Conservation (phyloP, 2,888 invertebrate genomes). For the Stramonita haemastoma region DNA sequence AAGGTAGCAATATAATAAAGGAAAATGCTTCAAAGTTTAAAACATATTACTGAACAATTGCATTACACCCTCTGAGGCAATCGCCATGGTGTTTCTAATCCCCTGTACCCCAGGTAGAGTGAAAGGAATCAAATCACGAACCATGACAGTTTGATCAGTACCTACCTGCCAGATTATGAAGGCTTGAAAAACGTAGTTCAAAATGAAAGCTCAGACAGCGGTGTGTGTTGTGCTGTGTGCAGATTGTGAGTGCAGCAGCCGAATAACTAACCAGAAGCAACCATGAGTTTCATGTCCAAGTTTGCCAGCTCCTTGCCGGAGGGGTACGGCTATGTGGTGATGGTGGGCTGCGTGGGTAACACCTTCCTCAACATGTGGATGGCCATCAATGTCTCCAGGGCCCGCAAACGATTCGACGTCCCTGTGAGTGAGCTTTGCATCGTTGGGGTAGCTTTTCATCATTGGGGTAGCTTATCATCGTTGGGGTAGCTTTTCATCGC, state of each 20-base stretch:
- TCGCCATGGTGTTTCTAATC: too few relatives aligned
- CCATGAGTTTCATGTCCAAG: constrained; percentile 44
- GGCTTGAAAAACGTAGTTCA: too few relatives aligned
- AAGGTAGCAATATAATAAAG: too few relatives aligned
- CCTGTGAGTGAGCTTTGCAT: constrained; percentile 47
- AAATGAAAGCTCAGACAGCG: too few relatives aligned
- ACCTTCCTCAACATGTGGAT: constrained; percentile 59
- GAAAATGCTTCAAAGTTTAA: too few relatives aligned
- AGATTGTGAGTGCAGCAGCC: neutral
- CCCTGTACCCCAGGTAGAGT: too few relatives aligned
- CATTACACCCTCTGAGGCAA: too few relatives aligned
- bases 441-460: neutral
- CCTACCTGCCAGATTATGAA: too few relatives aligned
- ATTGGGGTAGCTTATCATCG: neutral
- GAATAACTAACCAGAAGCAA: neutral
- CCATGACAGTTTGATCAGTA: too few relatives aligned
- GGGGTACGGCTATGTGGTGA: constrained; percentile 59
- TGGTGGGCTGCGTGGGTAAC: constrained; percentile 52
- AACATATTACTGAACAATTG: too few relatives aligned
- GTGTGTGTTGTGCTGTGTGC: neutral
- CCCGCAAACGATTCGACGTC: constrained; percentile 57
- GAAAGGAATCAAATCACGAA: too few relatives aligned
- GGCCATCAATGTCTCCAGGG: constrained; percentile 55
- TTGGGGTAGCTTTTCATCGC: neutral
- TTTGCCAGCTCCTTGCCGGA: constrained; percentile 52